phyloP scores from a whole-genome alignment of 2,888 invertebrate genomes.

The Troides helena region DNA sequence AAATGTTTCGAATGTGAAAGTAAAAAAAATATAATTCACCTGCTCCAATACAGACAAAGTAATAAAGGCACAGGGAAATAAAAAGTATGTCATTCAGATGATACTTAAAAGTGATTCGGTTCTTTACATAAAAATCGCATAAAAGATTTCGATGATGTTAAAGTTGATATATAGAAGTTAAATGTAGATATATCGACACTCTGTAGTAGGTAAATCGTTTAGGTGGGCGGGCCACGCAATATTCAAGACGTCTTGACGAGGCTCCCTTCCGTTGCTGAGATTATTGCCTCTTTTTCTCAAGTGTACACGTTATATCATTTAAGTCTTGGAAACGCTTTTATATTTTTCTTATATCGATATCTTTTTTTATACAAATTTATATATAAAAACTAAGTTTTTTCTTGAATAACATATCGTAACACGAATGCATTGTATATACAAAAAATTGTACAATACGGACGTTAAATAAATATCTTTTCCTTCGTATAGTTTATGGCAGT shows the following conservation, averaged over 20 bases:
- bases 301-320: slow-evolving; percentile 35
- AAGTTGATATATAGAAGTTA: slow-evolving; percentile 8
- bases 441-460: not conserved
- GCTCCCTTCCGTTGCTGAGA: slow-evolving; percentile 38
- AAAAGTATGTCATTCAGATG: slow-evolving; percentile 20
- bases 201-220: slow-evolving; percentile 24
- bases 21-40: slow-evolving; percentile 5
- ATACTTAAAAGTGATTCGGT: slow-evolving; percentile 18
- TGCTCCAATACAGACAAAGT: slow-evolving; percentile 8
- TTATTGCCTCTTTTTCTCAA: slow-evolving; percentile 39
- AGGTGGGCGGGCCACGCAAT: slow-evolving; percentile 31
- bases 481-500: not conserved
- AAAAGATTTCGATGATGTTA: slow-evolving; percentile 18
- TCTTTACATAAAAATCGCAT: slow-evolving; percentile 22
- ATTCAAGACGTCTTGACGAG: slow-evolving; percentile 34
- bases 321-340: slow-evolving; percentile 20
- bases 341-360: not conserved
- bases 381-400: no score
- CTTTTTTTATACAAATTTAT: not conserved
- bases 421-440: not conserved
- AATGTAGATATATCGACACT: slow-evolving; percentile 12
- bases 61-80: slow-evolving; percentile 16
- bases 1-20: not conserved
- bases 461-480: not conserved
- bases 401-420: not conserved